Evolutionary conservation across 1,140 invertebrate genomes (phyloP), one percentile per base, ranked within the genome.

Genomic region (Araneus ventricosus): DNA sequence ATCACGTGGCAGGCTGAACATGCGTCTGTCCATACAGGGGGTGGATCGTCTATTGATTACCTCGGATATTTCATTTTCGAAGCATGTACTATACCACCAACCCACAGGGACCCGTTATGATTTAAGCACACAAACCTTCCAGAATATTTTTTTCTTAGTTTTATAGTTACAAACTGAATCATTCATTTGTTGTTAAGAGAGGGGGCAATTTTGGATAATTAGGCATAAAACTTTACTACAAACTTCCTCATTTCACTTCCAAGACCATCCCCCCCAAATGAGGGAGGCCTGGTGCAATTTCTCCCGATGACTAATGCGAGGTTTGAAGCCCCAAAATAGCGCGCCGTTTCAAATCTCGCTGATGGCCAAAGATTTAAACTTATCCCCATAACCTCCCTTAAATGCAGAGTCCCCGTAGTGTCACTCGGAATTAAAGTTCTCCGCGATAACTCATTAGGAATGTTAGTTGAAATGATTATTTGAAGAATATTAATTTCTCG

Each of bases 391-490:
- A 79, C 70, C 70, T 37, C 34, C 37, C 37, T 37, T 75, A 75
- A 37, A 75, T 75, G 70, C 30, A 22, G 14, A 37, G 70, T 75
- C 34, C 22, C 80, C 7, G 24, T 45, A 6, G 41, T 41, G 80
- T 82, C 80, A 82, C 37, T 52, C 4, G n/a, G 80, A 45, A 52
- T 82, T 82, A 45, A 82, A 82, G 41, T 82, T 52, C 41, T 52
- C 80, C 22, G 39, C 80, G 39, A 82, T 82, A 82, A 82, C 80
- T 82, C 80, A n/a, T 82, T 82, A 45, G 80, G 39, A 52, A 82
- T 52, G 39, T 75, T 75, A 27, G 24, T 10, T 52, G 70, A 75
- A 52, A 82, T 45, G 37, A 52, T 52, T 82, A 75, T 82, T 82
- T 22, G 80, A 27, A 82, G 80, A 82, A 82, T 82, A 82, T 82